These are phyloP conservation scores for Karalla daura DNA, from an alignment of 2,797 vertebrate genomes.

Conservation along the genomic window DNA sequence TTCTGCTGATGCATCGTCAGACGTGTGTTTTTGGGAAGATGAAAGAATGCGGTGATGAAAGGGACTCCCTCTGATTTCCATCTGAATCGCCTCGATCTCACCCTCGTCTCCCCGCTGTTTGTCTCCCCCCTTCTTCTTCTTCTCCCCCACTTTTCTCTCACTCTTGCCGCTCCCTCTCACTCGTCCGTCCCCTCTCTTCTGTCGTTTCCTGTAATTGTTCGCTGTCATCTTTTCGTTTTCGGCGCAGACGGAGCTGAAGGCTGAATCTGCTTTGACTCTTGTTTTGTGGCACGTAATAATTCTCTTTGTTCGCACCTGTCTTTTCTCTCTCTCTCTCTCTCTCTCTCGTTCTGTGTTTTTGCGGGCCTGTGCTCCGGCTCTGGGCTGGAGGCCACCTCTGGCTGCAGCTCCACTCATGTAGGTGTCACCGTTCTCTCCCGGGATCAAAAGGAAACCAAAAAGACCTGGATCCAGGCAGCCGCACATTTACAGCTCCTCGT, in stretches of 20 bases:
- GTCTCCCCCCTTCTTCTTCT: constrained; percentile 54
- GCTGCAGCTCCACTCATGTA: constrained; percentile 19
- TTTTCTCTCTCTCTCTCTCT: neutral
- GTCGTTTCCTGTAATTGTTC: constrained; percentile 3
- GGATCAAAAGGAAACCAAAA: constrained; percentile 5
- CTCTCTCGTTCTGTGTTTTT: neutral
- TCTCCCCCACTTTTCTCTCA: constrained; percentile 17
- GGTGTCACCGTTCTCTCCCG: too few species aligned
- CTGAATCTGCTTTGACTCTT: neutral
- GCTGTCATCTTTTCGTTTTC: neutral
- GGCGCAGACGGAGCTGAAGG: constrained; percentile 5
- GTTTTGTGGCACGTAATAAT: neutral
- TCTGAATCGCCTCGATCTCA: constrained; percentile 59
- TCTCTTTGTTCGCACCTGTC: neutral
- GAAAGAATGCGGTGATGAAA: constrained; percentile 72
- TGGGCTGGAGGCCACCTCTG: constrained; percentile 19
- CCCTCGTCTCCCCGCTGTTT: constrained; percentile 46
- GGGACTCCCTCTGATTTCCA: constrained; percentile 59
- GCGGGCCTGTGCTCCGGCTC: constrained; percentile 8
- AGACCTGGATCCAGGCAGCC: neutral
- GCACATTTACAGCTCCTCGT: neutral
- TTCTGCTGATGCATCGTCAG: constrained; percentile 53
- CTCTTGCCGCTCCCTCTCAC: constrained; percentile 13
- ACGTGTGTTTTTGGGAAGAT: constrained; percentile 68
- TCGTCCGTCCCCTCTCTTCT: constrained; percentile 11